phyloP scores from a whole-genome alignment of 2,888 invertebrate genomes.

The Acronicta aceris region DNA sequence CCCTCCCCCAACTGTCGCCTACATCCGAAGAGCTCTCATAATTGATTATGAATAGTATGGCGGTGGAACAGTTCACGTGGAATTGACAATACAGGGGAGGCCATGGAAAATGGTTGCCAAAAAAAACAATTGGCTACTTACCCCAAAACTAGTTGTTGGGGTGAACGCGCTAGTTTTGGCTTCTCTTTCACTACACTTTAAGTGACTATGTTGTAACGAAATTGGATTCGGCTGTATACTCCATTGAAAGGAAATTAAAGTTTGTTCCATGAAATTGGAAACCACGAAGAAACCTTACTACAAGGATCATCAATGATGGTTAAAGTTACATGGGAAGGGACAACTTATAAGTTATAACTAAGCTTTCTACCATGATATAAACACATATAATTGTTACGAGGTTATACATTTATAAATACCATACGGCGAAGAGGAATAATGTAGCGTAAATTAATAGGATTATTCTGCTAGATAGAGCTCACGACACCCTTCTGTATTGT shows the following conservation, averaged over 20 bases:
- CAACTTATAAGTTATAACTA: slow-evolving; percentile 6
- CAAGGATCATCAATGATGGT: slow-evolving; percentile 4
- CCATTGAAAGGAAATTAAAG: slow-evolving; percentile 55
- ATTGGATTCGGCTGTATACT: slow-evolving; percentile 30
- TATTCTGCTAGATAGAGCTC: slow-evolving; percentile 64
- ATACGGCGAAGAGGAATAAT: slow-evolving; percentile 47
- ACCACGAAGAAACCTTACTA: slow-evolving; percentile 48
- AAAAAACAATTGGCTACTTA: slow-evolving; percentile 36
- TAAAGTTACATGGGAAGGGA: slow-evolving; percentile 36
- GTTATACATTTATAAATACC: slow-evolving; percentile 51
- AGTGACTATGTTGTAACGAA: slow-evolving; percentile 18
- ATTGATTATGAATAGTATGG: slow-evolving; percentile 34
- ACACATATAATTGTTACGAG: slow-evolving; percentile 35
- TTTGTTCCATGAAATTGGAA: slow-evolving; percentile 53
- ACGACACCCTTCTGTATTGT: slow-evolving; percentile 53
- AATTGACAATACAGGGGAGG: slow-evolving; percentile 23
- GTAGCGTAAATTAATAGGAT: slow-evolving; percentile 66
- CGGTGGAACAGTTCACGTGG: slow-evolving; percentile 19
- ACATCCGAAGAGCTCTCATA: slow-evolving; percentile 45
- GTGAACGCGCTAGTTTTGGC: slow-evolving; percentile 21
- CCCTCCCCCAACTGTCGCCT: slow-evolving; percentile 36
- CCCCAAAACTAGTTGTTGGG: slow-evolving; percentile 38
- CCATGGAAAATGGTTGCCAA: slow-evolving; percentile 39
- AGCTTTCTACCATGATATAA: slow-evolving; percentile 17
- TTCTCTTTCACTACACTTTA: slow-evolving; percentile 21